These are phyloP conservation scores for Amiota mariae DNA, from an alignment of 2,888 invertebrate genomes.

Conservation along the genomic window DNA sequence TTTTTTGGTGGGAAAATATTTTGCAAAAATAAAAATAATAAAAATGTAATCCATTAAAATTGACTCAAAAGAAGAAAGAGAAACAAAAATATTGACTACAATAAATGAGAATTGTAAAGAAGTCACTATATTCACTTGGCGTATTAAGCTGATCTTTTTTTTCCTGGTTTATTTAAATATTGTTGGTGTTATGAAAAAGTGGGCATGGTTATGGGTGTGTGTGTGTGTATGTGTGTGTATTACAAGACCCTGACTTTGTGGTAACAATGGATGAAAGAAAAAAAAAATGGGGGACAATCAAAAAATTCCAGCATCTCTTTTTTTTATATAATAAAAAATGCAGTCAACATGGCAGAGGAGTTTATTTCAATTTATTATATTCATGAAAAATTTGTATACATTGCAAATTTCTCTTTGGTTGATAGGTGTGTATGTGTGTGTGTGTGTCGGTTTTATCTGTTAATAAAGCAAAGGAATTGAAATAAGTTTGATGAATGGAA, in stretches of 20 bases:
- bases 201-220: not conserved
- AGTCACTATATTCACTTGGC: too few relatives aligned
- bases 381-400: not conserved
- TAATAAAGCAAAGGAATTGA: too few relatives aligned
- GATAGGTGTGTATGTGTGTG: too few relatives aligned
- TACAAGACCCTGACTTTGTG: too few relatives aligned
- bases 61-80: not conserved
- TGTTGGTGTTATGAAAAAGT: too few relatives aligned
- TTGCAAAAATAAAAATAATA: not conserved
- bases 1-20: not conserved
- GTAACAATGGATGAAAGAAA: not conserved
- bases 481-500: too few relatives aligned
- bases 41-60: conserved; percentile 13
- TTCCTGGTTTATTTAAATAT: not conserved
- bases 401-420: too few relatives aligned
- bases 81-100: not conserved
- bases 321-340: not conserved
- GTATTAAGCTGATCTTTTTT: not conserved
- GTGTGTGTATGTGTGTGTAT: not conserved
- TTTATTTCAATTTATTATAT: conserved; percentile 26
- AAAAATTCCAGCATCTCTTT: not conserved
- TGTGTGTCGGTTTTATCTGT: not conserved
- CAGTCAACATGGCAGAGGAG: conserved; percentile 4
- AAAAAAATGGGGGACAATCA: too few relatives aligned
- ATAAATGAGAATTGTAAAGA: too few relatives aligned